Evolutionary conservation across 2,888 invertebrate genomes (phyloP), one percentile per base, ranked within the genome.

Genomic region (Scaptomyza parva): DNA sequence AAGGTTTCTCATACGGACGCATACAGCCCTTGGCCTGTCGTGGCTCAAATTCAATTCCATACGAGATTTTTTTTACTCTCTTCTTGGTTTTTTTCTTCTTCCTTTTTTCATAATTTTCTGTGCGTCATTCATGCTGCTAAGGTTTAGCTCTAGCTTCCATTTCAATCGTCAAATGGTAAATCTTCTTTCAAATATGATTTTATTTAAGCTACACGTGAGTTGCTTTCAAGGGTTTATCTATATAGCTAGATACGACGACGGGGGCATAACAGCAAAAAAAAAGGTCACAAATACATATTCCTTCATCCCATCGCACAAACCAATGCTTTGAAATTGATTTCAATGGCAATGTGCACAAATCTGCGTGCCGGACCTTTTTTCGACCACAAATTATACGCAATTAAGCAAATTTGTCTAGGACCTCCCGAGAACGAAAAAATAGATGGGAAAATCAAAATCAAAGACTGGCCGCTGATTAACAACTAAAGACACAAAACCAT

Each of bases 381-480:
- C 64, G 58, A 50, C 80, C 85, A 78, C 85, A 87, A 82, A 87
- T 87, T 83, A 85, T 85, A 79, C 79, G 88, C 83, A 87, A 87
- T 84, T 84, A 84, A 87, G 86, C 80, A 85, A 82, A 84, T 83
- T 83, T 87, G 75, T 84, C 85, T 84, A 72, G 86, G 82, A 59
- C 54, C 63, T 51, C 8, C 11, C 30, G 30, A 30, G 12, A 30
- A 12, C 11, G 12, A 33, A 22, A 2, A 12, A 40, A 48, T 22
- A 33, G 40, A 45, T 30, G 3, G 33, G 37, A 17, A 37, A 37
- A 37, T 37, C 45, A 57, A 64, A 83, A 83, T 73, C 79, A 83
- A 80, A 79, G 79, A 66, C 59, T 55, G 57, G 39, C 59, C 69
- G 64, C 79, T 87, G 86, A 87, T 82, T 81, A 86, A 78, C 77